Conservation (phyloP, 2,888 invertebrate genomes). For the Noctua janthe region DNA sequence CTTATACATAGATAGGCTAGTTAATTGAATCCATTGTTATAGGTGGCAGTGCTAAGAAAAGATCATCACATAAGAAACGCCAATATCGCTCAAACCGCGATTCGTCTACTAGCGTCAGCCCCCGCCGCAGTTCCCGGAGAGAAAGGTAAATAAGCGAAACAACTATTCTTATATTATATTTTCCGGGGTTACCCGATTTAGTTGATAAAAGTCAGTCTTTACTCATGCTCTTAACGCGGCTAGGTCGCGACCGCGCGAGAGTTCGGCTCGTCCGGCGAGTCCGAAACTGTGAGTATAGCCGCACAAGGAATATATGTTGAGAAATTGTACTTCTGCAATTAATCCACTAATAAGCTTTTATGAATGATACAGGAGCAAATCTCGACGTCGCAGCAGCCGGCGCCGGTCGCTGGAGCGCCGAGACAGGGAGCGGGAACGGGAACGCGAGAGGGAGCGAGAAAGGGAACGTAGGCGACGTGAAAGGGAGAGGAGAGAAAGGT, state of each 20-base stretch:
- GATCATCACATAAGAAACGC: slow-evolving; percentile 95
- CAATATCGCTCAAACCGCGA: slow-evolving; percentile 97
- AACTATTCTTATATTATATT: background rate
- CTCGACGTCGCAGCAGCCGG: slow-evolving; percentile 85
- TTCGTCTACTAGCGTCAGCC: slow-evolving; percentile 92
- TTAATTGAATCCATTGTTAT: slow-evolving; percentile 20
- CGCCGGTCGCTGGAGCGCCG: slow-evolving; percentile 87
- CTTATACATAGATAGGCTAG: background rate
- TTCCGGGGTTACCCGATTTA: slow-evolving; percentile 24
- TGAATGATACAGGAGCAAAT: slow-evolving; percentile 80
- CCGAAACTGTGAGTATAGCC: slow-evolving; percentile 58
- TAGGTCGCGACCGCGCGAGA: slow-evolving; percentile 60
- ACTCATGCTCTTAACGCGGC: slow-evolving; percentile 59
- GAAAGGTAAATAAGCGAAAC: slow-evolving; percentile 85
- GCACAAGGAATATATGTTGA: slow-evolving; percentile 19
- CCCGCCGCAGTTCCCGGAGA: slow-evolving; percentile 88
- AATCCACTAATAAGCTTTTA: slow-evolving; percentile 28
- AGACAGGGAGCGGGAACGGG: slow-evolving; percentile 84
- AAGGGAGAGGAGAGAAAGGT: slow-evolving; percentile 84
- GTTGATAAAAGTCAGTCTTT: slow-evolving; percentile 35
- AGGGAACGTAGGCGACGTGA: slow-evolving; percentile 80
- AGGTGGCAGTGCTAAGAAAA: slow-evolving; percentile 93
- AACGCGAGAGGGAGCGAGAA: slow-evolving; percentile 81
- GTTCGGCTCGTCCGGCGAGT: slow-evolving; percentile 60
- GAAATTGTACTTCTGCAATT: background rate